Evolutionary conservation across 2,113 vertebrate species (phyloP).

Genomic region (Podarcis muralis): DNA sequence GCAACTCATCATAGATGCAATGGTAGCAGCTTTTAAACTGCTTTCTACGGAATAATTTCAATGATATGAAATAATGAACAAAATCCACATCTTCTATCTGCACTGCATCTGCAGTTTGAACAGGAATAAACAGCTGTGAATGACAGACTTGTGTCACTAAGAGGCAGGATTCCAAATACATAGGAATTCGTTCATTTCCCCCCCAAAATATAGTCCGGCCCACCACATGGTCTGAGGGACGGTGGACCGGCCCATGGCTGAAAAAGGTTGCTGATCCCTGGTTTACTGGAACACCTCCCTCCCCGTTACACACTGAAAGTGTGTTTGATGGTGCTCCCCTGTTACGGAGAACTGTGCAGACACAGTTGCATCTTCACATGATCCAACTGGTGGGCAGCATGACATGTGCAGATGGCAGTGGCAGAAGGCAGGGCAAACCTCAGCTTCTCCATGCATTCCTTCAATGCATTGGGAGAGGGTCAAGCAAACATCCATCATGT

Average conservation of each 20-base stretch:
- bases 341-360: not conserved
- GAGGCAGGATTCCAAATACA: slow-evolving; percentile 37
- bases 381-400: not conserved
- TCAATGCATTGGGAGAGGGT: not conserved
- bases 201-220: too few species aligned
- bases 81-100: not conserved
- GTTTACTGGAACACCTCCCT: not conserved
- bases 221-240: too few species aligned
- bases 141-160: slow-evolving; percentile 31
- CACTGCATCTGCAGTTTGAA: slow-evolving; percentile 31
- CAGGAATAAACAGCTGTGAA: slow-evolving; percentile 18
- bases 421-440: not conserved
- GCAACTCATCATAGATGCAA: not conserved
- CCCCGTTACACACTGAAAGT: not conserved
- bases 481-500: not conserved
- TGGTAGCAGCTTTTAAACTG: not conserved
- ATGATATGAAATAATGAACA: slow-evolving; percentile 10
- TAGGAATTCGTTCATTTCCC: too few species aligned
- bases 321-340: not conserved
- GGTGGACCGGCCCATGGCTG: too few species aligned
- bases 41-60: not conserved
- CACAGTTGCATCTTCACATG: not conserved
- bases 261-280: too few species aligned
- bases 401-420: too few species aligned
- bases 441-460: not conserved